phyloP scores from a whole-genome alignment of 2,888 invertebrate genomes.

The Diachrysia chrysitis region DNA sequence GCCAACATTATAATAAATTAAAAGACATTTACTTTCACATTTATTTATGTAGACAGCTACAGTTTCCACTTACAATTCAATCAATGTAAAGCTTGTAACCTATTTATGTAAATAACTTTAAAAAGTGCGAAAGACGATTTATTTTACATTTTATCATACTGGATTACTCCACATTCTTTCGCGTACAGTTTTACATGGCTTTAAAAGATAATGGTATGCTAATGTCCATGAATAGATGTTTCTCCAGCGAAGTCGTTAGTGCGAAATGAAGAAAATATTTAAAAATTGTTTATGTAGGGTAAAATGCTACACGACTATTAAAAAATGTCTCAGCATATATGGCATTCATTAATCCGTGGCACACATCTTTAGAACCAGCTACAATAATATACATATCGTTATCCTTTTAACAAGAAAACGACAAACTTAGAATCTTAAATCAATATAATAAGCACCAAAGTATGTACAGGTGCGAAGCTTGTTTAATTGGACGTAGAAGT shows the following conservation, averaged over 20 bases:
- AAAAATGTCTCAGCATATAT: constrained; percentile 32
- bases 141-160: constrained; percentile 70
- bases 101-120: constrained; percentile 66
- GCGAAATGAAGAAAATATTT: constrained; percentile 62
- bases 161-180: constrained; percentile 73
- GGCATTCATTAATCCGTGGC: constrained; percentile 46
- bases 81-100: constrained; percentile 64
- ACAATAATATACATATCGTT: constrained; percentile 48
- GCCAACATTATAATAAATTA: constrained; percentile 18
- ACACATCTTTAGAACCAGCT: constrained; percentile 22
- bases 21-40: constrained; percentile 26
- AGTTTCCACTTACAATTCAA: constrained; percentile 61
- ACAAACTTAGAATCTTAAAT: constrained; percentile 49
- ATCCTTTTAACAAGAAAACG: constrained; percentile 45
- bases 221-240: constrained; percentile 72
- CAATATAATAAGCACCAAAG: constrained; percentile 56
- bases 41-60: constrained; percentile 33
- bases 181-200: constrained; percentile 72
- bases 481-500: constrained; percentile 76
- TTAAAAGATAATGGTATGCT: constrained; percentile 78
- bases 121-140: constrained; percentile 64
- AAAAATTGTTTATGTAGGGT: constrained; percentile 53
- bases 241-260: constrained; percentile 63
- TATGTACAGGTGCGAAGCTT: constrained; percentile 62
- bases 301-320: constrained; percentile 38